These are phyloP conservation scores for Tadarida brasiliensis DNA, from an alignment of 2,797 vertebrate species.

Conservation along the genomic window DNA sequence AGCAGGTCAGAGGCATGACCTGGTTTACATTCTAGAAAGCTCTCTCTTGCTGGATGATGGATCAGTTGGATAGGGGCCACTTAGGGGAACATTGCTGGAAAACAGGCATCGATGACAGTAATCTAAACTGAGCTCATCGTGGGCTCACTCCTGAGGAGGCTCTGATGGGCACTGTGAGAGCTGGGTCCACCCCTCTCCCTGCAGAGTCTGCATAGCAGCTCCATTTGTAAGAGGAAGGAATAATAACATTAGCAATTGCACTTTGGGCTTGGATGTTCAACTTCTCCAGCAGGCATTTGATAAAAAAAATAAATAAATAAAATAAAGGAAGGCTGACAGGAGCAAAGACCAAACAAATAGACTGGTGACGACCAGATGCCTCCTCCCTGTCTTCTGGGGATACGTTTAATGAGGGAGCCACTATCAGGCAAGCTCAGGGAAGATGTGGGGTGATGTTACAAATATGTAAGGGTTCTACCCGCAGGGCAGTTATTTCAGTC, in stretches of 20 bases:
- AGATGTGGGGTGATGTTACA: constrained; percentile 43
- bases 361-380: constrained; percentile 67
- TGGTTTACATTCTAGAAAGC: neutral
- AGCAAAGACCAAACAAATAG: constrained; percentile 53
- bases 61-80: neutral
- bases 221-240: neutral
- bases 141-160: neutral
- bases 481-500: constrained; percentile 22
- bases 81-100: neutral
- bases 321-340: constrained; percentile 57
- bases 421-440: constrained; percentile 35
- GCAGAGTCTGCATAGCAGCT: neutral
- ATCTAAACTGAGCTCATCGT: neutral
- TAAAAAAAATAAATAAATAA: constrained; percentile 83
- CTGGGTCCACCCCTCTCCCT: accelerated
- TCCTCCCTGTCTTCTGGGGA: constrained; percentile 76
- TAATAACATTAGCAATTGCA: neutral
- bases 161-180: neutral
- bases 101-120: neutral
- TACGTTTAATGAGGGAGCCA: constrained; percentile 81
- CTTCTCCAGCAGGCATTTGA: constrained; percentile 67
- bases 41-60: neutral
- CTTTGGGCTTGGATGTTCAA: neutral
- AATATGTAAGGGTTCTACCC: neutral
- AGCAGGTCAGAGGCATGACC: neutral